These are phyloP conservation scores for Plectrocnemia conspersa DNA, from an alignment of 1,140 invertebrate genomes.

Conservation along the genomic window DNA sequence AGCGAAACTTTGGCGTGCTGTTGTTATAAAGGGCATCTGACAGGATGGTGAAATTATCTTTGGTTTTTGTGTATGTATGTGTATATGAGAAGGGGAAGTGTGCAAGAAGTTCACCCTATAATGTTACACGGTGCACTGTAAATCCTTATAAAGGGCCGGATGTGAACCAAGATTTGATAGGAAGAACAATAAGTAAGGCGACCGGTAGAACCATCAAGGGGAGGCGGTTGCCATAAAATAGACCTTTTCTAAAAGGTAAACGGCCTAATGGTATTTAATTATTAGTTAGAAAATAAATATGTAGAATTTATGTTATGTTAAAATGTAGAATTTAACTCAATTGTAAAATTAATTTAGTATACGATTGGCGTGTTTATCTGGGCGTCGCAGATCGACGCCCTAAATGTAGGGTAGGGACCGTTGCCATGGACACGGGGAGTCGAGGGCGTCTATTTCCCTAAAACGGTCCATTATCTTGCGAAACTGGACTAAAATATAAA, in stretches of 20 bases:
- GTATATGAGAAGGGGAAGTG: no score
- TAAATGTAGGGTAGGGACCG: no score
- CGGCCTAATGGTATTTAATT: no score
- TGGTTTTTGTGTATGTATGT: no score
- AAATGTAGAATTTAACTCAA: no score
- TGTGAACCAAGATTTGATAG: background rate
- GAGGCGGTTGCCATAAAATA: no score
- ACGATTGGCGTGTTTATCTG: slow-evolving; percentile 8
- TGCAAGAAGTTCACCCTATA: background rate
- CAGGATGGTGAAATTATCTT: slow-evolving; percentile 18
- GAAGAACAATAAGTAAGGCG: background rate
- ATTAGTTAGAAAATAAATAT: no score
- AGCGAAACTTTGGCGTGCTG: background rate
- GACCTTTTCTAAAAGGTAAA: no score
- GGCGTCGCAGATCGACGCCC: background rate
- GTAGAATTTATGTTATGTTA: no score
- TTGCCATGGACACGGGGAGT: slow-evolving; percentile 12
- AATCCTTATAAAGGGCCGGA: slow-evolving; percentile 4
- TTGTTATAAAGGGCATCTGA: background rate
- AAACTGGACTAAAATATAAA: no score
- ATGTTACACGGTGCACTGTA: slow-evolving; percentile 1
- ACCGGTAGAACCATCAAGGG: background rate
- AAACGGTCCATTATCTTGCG: slow-evolving; percentile 11
- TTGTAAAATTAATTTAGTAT: no score
- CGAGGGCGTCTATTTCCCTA: background rate